Evolutionary conservation across 2,113 vertebrate species (phyloP).

Genomic region (Myotis yumanensis): DNA sequence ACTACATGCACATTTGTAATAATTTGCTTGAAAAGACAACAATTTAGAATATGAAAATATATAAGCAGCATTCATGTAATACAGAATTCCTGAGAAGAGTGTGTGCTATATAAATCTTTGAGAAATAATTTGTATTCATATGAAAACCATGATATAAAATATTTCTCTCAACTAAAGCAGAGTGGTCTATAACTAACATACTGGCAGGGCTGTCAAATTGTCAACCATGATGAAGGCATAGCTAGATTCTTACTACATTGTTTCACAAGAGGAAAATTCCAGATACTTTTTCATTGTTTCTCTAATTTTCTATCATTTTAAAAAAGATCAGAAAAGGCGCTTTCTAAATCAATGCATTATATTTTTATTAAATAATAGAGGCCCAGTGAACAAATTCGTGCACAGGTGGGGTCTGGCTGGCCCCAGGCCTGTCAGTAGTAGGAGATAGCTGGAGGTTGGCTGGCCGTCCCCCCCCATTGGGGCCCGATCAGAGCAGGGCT

Average conservation of each 20-base stretch:
- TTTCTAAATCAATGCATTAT: neutral
- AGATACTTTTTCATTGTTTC: neutral
- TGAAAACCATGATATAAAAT: slow-evolving; percentile 80
- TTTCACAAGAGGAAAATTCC: neutral
- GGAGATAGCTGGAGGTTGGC: too few relatives aligned
- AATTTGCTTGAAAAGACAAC: slow-evolving; percentile 79
- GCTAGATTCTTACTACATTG: neutral
- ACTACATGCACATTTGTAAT: slow-evolving; percentile 79
- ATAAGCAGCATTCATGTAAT: slow-evolving; percentile 83
- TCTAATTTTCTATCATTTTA: neutral
- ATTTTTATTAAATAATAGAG: slow-evolving; percentile 34
- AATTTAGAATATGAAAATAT: slow-evolving; percentile 82
- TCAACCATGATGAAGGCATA: neutral
- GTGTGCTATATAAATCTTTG: slow-evolving; percentile 80
- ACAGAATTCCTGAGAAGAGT: slow-evolving; percentile 86
- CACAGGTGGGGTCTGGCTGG: too few relatives aligned
- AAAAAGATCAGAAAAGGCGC: neutral
- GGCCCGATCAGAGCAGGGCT: too few relatives aligned
- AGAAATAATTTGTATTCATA: slow-evolving; percentile 78
- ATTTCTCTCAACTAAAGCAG: slow-evolving; percentile 77
- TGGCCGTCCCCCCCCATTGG: rapidly evolving
- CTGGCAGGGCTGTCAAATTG: neutral
- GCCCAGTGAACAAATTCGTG: too few relatives aligned
- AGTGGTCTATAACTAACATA: slow-evolving; percentile 52
- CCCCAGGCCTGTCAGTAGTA: too few relatives aligned